Base-by-base conservation (phyloP, 2,113 vertebrate species). In the Neogobius melanostomus region DNA sequence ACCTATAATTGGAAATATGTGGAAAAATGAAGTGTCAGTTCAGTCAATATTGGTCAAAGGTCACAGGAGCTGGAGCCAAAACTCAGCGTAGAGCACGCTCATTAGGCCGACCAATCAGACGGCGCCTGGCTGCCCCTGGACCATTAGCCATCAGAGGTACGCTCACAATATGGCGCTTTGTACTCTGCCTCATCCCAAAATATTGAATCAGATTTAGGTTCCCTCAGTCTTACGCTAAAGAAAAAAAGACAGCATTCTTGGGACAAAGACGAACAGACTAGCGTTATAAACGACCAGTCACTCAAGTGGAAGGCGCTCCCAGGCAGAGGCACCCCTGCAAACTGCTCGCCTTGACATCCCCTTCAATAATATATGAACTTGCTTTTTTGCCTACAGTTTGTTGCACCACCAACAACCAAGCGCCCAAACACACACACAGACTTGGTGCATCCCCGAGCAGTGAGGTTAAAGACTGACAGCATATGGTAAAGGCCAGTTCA, bases 21-120 rank as follows among this genome's bases (percentile, higher is more conserved):
- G 95, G 21, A 98, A 96, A 98, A 98, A 98, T 96, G 95, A 98
- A 95, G 94, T 96, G 95, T 96, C 95, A 95, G 92, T 95, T 95
- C 88, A 94, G 95, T 97, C 96, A 96, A 97, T 95, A 96, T 94
- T 96, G 95, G 95, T 88, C 93, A 96, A 95, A 95, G 96, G 95
- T 95, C 94, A 95, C 90, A 91, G 94, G 92, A 93, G 92, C 93
- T 86, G 91, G 91, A 93, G 94, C 92, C 94, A 92, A 92, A 95
- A 96, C 92, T 90, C 89, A 70, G 92, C 89, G 92, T 90, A 81
- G 95, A 96, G 95, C 94, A 87, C 94, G 92, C 94, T 97, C 95
- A 95, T 97, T 98, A 98, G 95, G 93, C 91, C 92, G 76, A 92
- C 95, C 96, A 97, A 96, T 97, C 95, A 93, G 76, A 90, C 82